These are phyloP conservation scores for Brachyptera putata DNA, from an alignment of 2,888 invertebrate species.

Conservation along the genomic window DNA sequence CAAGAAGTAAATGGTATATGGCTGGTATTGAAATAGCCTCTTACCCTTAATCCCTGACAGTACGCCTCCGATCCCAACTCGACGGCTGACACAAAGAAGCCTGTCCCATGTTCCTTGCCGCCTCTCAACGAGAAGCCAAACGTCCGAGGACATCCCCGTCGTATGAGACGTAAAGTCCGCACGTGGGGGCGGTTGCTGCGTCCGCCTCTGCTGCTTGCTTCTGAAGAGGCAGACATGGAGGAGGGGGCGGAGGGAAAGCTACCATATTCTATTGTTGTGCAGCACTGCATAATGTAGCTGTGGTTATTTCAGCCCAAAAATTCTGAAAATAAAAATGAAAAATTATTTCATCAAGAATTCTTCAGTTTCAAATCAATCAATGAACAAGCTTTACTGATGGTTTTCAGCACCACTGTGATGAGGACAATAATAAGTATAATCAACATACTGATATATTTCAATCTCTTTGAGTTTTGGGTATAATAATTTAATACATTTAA, in stretches of 20 bases:
- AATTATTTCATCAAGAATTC: no score
- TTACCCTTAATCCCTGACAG: slow-evolving; percentile 79
- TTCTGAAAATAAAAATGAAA: no score
- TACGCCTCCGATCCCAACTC: slow-evolving; percentile 84
- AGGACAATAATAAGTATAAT: no score
- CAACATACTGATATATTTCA: no score
- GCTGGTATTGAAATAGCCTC: no score
- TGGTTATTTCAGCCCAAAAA: no score
- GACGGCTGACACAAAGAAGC: slow-evolving; percentile 86
- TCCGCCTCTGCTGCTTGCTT: slow-evolving; percentile 22
- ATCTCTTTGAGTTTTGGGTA: no score
- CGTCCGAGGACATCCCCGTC: slow-evolving; percentile 48
- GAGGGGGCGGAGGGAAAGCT: slow-evolving; percentile 11
- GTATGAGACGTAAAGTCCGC: slow-evolving; percentile 56
- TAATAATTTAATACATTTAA: no score
- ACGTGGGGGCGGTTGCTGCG: slow-evolving; percentile 48
- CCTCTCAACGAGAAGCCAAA: slow-evolving; percentile 81
- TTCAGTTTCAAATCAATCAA: no score
- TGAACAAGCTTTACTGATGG: no score
- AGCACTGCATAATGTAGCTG: neutral
- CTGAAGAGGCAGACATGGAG: slow-evolving; percentile 21
- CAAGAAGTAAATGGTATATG: no score
- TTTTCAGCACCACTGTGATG: no score
- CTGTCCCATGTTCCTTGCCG: slow-evolving; percentile 86
- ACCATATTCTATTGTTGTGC: neutral